These are phyloP conservation scores for Periphyllus acericola DNA, from an alignment of 2,888 invertebrate genomes.

Conservation along the genomic window DNA sequence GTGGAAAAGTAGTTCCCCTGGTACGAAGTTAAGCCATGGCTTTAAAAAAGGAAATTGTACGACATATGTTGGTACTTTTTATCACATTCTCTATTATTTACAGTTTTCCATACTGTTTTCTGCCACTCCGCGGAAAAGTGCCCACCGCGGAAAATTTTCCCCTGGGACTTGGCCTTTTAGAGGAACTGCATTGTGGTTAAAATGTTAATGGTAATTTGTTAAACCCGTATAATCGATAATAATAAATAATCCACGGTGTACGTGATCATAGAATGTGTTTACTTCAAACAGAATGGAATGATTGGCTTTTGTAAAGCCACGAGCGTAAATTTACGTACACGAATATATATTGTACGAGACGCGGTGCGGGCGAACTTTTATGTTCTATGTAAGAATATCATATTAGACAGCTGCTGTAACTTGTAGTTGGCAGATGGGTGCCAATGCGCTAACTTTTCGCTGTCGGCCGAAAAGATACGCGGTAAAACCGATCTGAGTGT, in stretches of 20 bases:
- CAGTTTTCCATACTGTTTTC: neutral
- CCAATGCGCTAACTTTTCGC: too few species aligned
- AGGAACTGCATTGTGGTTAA: neutral
- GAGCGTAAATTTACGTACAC: neutral
- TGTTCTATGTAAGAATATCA: too few species aligned
- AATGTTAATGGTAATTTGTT: neutral
- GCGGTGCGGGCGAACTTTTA: neutral
- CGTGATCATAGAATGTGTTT: neutral
- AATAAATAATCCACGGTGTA: constrained; percentile 11
- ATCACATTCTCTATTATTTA: neutral
- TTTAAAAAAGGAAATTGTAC: too few species aligned
- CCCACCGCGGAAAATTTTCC: neutral
- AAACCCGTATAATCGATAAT: neutral
- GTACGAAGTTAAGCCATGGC: too few species aligned
- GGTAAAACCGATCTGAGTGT: too few species aligned
- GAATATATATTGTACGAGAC: neutral
- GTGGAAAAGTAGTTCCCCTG: too few species aligned
- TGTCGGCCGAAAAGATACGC: too few species aligned
- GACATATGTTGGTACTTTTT: neutral
- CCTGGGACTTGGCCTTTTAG: neutral
- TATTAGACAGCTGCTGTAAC: too few species aligned
- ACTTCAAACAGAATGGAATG: neutral
- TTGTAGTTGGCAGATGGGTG: too few species aligned
- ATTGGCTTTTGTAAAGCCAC: neutral
- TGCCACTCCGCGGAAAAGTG: neutral